These are phyloP conservation scores for Neoaliturus tenellus DNA, from an alignment of 2,888 invertebrate genomes.

Conservation along the genomic window DNA sequence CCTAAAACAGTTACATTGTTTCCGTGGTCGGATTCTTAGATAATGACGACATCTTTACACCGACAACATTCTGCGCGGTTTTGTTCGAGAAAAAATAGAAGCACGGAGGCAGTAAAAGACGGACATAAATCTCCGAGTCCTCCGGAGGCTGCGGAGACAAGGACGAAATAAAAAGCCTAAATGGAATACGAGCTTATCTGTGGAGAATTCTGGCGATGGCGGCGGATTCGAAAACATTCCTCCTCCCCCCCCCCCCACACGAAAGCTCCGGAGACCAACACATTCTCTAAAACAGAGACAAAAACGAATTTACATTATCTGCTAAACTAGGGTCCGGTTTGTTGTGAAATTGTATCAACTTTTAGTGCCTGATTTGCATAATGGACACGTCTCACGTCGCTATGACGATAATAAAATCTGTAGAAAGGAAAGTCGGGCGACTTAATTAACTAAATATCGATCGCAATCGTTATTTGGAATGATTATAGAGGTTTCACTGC, in stretches of 20 bases:
- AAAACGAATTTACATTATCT: background rate
- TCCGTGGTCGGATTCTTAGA: background rate
- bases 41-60: conserved; percentile 1
- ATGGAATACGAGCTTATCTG: background rate
- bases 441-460: background rate
- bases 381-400: background rate
- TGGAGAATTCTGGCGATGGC: conserved; percentile 13
- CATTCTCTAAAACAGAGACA: background rate
- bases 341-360: conserved; percentile 22
- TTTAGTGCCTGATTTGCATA: background rate
- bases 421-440: conserved; percentile 4
- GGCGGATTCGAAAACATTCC: background rate
- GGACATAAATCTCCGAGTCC: background rate
- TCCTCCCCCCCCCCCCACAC: too few species aligned
- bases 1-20: background rate
- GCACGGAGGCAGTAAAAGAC: background rate
- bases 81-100: background rate
- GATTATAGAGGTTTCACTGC: conserved; percentile 3
- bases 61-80: background rate
- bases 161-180: background rate
- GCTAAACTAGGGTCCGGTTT: background rate
- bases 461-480: background rate
- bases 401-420: background rate
- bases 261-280: background rate
- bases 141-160: background rate